phyloP scores from a whole-genome alignment of 1,140 invertebrate genomes.

The Adelges cooleyi region DNA sequence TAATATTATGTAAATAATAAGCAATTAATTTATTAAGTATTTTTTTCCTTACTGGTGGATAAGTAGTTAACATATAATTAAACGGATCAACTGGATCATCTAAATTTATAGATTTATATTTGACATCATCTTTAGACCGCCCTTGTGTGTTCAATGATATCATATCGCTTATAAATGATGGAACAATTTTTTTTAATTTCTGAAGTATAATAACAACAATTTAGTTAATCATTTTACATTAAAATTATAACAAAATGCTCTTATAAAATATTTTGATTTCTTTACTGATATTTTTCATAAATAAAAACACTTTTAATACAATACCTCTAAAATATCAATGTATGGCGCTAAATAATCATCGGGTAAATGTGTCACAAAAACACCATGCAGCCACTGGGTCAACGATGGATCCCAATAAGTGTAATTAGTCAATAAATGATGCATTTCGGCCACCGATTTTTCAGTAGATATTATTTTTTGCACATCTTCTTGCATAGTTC shows the following conservation, averaged over 20 bases:
- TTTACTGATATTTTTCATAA: too few relatives aligned
- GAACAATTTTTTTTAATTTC: constrained; percentile 15
- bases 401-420: constrained; percentile 10
- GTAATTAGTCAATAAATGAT: constrained; percentile 14
- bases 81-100: constrained; percentile 17
- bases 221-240: neutral
- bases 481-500: constrained; percentile 2
- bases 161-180: constrained; percentile 14
- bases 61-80: constrained; percentile 13
- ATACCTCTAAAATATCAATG: constrained; percentile 21
- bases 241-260: too few relatives aligned
- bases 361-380: constrained; percentile 7
- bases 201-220: neutral
- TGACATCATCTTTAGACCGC: constrained; percentile 15
- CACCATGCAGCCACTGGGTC: constrained; percentile 7
- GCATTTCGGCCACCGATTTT: constrained; percentile 21
- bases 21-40: neutral
- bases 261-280: too few relatives aligned
- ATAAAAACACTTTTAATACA: neutral
- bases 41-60: constrained; percentile 5
- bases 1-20: neutral
- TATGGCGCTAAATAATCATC: constrained; percentile 12
- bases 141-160: neutral
- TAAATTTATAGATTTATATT: neutral
- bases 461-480: constrained; percentile 6